A percentile compares a stretch with the other conserved stretches of the same genome.
Evolutionary conservation across 2,113 vertebrate species (phyloP).

Genomic region (Perognathus longimembris): DNA sequence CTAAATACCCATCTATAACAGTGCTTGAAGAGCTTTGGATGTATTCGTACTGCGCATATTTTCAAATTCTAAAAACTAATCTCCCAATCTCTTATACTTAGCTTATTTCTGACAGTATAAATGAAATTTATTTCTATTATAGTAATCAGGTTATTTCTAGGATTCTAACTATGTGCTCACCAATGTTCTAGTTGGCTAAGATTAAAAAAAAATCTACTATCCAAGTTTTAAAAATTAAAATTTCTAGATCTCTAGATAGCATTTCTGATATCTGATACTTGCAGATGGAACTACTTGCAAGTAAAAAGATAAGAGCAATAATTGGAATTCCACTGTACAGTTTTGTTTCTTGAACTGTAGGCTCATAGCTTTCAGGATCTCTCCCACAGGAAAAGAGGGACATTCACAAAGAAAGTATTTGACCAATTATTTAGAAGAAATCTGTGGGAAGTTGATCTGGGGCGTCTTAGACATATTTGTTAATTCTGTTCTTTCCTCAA

Average conservation of each 20-base stretch:
- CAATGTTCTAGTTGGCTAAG: background rate
- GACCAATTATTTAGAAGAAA: background rate
- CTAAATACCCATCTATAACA: background rate
- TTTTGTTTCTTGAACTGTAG: background rate
- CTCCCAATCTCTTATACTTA: background rate
- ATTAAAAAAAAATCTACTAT: background rate
- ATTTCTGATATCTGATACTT: no score
- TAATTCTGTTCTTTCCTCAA: background rate
- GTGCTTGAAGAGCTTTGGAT: background rate
- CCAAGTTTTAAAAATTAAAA: background rate
- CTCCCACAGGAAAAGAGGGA: background rate
- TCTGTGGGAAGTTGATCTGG: background rate
- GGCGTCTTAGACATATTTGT: background rate
- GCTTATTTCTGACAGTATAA: background rate
- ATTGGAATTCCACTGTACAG: background rate
- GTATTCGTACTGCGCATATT: background rate
- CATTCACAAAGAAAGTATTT: background rate
- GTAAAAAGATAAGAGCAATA: no score
- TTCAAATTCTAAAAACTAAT: background rate
- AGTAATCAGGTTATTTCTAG: background rate
- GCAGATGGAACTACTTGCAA: no score
- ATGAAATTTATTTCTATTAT: background rate
- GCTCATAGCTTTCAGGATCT: background rate
- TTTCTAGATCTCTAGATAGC: no score
- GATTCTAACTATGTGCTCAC: background rate